Percentiles rank a stretch among this genome's conserved stretches.
Conservation (phyloP, 2,797 vertebrate species). For the Platalea minor region DNA sequence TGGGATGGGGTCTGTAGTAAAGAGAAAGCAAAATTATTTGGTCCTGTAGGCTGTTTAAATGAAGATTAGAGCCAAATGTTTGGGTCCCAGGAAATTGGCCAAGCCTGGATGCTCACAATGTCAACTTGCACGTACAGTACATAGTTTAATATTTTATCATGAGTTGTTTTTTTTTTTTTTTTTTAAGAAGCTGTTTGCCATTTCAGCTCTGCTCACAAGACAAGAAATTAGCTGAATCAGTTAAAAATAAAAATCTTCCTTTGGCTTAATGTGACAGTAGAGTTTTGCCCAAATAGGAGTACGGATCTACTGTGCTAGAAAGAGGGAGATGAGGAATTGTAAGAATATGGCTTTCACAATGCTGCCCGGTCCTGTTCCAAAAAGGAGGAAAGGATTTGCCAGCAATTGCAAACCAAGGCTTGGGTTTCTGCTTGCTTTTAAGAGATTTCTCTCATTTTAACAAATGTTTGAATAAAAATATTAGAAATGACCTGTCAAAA, state of each 20-base stretch:
- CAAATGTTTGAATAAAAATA: not conserved
- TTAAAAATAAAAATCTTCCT: constrained; percentile 50
- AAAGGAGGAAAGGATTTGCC: not conserved
- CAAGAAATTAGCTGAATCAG: constrained; percentile 40
- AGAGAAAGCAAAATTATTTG: constrained; percentile 15
- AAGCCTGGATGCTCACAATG: constrained; percentile 33
- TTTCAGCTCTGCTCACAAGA: constrained; percentile 30
- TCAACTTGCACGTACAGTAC: constrained; percentile 52
- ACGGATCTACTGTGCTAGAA: not conserved
- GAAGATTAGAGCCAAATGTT: constrained; percentile 40
- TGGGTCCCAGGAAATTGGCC: constrained; percentile 50
- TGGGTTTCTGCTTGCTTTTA: not conserved
- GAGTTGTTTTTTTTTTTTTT: not conserved
- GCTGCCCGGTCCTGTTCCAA: not conserved
- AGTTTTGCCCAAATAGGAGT: constrained; percentile 14
- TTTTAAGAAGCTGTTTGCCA: not conserved
- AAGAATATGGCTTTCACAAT: not conserved
- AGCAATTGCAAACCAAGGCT: not conserved
- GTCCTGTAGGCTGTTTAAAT: constrained; percentile 10
- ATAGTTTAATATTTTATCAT: constrained; percentile 41
- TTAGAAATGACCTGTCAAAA: constrained; percentile 25
- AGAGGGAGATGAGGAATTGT: not conserved
- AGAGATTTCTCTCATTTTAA: not conserved
- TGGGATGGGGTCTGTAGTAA: not conserved
- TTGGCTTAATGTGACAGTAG: constrained; percentile 18